Base-by-base conservation (phyloP, 2,797 vertebrate species). In the Dallia pectoralis region DNA sequence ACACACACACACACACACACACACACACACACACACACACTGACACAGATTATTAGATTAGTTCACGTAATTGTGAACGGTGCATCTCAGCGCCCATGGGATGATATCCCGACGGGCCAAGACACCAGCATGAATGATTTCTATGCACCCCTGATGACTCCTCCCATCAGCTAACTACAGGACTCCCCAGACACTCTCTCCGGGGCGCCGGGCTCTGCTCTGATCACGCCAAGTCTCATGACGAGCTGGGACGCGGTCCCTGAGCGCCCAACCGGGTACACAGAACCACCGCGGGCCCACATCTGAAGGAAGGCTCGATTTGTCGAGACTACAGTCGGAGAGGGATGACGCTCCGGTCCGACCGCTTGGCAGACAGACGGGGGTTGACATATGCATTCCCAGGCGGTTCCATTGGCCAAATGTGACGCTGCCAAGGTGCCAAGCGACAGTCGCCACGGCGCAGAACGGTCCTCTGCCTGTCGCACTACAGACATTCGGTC, bases 41-140 rank as follows among this genome's bases (percentile, higher is more conserved):
- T 19, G 19, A 71, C 53, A 27, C 18, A 8, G 5, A n/a, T n/a
- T 53, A 53, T 53, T n/a, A 22, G 11, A 25, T 25, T 32, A 63
- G 25, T 53, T 70, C 30, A 40, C 36, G 48, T 15, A 3, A 53
- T 73, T 73, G 78, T 77, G 71, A 80, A 77, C 81, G 67, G 67
- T 61, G 67, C 48, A 56, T 69, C 48, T 74, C 64, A 51, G 6
- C 12, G 14, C 69, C 70, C 48, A 32, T 59, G 65, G 75, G 11
- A 0, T 69, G 29, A 75, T 72, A 44, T 77, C 62, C 29, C 47
- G 53, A 77, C 77, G 67, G 67, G 6, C 14, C 69, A 25, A 71
- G 63, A 73, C 47, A 68, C 44, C 32, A 68, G 51, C 33, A 75
- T 77, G 74, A 80, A 77, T 77, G 77, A 81, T 27, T 67, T 67